A percentile compares a stretch with the other conserved stretches of the same genome.
These are phyloP conservation scores for Sycophila texana DNA, from an alignment of 2,888 invertebrate species.

Conservation along the genomic window DNA sequence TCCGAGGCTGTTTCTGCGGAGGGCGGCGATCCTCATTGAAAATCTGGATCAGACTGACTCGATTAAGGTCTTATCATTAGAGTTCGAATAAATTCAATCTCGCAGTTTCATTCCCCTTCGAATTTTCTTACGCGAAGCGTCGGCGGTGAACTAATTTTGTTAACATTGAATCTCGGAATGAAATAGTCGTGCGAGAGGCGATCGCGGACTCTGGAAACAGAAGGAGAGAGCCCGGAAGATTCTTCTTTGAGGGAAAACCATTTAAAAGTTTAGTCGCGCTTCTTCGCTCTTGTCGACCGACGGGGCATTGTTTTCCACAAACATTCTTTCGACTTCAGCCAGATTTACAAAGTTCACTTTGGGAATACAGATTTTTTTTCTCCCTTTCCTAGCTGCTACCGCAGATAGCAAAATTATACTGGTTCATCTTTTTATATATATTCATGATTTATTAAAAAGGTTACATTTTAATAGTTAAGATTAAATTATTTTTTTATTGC, in stretches of 20 bases:
- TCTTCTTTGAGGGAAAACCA: slow-evolving; percentile 36
- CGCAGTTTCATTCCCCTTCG: slow-evolving; percentile 30
- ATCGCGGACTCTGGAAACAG: background rate
- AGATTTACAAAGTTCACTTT: no score
- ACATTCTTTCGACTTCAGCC: no score
- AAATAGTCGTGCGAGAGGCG: slow-evolving; percentile 24
- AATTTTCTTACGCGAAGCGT: slow-evolving; percentile 26
- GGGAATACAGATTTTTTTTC: no score
- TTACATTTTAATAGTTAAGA: no score
- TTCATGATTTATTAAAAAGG: no score
- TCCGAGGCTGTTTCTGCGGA: slow-evolving; percentile 15
- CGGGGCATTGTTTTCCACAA: slow-evolving; percentile 24
- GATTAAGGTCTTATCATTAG: slow-evolving; percentile 54
- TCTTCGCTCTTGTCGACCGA: background rate
- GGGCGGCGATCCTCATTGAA: slow-evolving; percentile 41
- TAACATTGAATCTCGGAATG: slow-evolving; percentile 52
- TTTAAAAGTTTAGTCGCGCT: slow-evolving; percentile 42
- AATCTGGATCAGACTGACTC: slow-evolving; percentile 50
- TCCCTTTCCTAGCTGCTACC: no score
- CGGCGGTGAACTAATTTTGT: slow-evolving; percentile 46
- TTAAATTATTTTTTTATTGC: no score
- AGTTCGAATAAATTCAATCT: slow-evolving; percentile 54
- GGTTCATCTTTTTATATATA: no score
- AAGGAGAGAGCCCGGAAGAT: background rate
- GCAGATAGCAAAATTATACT: no score